Percentiles rank a stretch among this genome's conserved stretches.
Evolutionary conservation across 2,797 vertebrate genomes (phyloP).

Genomic region (Gobio occitaniae): DNA sequence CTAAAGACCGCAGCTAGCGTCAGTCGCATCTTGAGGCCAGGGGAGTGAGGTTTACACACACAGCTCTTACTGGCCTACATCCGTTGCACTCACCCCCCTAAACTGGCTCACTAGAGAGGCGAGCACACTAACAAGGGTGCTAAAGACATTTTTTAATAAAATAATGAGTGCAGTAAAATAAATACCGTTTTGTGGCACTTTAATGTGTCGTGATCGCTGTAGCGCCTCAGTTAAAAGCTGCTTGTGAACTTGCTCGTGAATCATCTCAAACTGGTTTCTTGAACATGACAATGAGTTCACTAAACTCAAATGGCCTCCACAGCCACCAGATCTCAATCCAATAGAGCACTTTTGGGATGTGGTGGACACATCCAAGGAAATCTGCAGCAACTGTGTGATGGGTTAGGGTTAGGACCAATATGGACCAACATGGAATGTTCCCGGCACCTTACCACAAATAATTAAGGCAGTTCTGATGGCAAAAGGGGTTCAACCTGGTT

Average conservation of each 20-base stretch:
- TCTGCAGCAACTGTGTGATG: conserved; percentile 66
- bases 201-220: no score
- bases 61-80: no score
- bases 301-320: neutral
- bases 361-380: conserved; percentile 51
- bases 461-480: neutral
- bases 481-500: neutral
- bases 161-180: no score
- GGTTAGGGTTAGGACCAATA: neutral
- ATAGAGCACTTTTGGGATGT: conserved; percentile 53
- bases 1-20: no score
- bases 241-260: neutral
- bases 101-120: no score
- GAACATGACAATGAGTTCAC: neutral
- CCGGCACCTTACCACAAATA: neutral
- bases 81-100: no score
- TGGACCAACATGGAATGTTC: neutral
- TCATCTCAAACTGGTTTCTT: conserved; percentile 29
- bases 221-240: no score
- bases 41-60: no score
- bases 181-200: no score
- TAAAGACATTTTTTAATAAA: no score
- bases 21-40: no score
- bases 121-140: no score
- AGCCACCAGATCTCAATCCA: conserved; percentile 50